Base-by-base conservation (phyloP, 1,140 invertebrate species). In the Philopotamus ludificatus region DNA sequence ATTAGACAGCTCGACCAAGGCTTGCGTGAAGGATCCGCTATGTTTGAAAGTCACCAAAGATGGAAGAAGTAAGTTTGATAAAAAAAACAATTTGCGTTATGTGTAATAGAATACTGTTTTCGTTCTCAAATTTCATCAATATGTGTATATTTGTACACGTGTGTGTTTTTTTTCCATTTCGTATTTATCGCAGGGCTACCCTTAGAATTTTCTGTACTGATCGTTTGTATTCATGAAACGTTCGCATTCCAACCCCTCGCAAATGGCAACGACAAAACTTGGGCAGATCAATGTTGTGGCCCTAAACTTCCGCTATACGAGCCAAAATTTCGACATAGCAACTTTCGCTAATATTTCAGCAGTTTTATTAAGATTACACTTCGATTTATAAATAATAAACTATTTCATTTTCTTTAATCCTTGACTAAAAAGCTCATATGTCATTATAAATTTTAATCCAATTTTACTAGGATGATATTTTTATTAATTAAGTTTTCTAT, bases 11-110 rank as follows among this genome's bases (percentile, higher is more conserved):
- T 83, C 87, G 25, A 79, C 80, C 71, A 76, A 78, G 63, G 77
- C 81, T 65, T 84, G 84, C 71, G 84, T 85, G 71, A 84, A 85
- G 59, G 78, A 87, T 62, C 86, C 87, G 51, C 76, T 83, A 66
- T 60, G 78, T 77, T 39, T 88, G 82, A 75, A 86, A 86, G 25
- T 85, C 70, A 81, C 80, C 71, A 68, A 77, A 12, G 76, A 82
- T 66, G 80, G 84, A 63, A 82, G 83, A 73, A 81, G 87, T 87
- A 77, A 73, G 76, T 75, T 59, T 57, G 15, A 2, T 57, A 25
- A 25, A 51, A 20, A 51, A 25, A 45, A 45, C 10, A n/a, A n/a
- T n/a, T n/a, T n/a, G n/a, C n/a, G n/a, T n/a, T n/a, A 12, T 34
- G 28, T 34, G 4, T 34, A 34, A 7, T 34, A 12, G 4, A 12